A percentile compares a stretch with the other conserved stretches of the same genome.
Evolutionary conservation across 2,797 vertebrate genomes (phyloP).

Genomic region (Spinus pinus): DNA sequence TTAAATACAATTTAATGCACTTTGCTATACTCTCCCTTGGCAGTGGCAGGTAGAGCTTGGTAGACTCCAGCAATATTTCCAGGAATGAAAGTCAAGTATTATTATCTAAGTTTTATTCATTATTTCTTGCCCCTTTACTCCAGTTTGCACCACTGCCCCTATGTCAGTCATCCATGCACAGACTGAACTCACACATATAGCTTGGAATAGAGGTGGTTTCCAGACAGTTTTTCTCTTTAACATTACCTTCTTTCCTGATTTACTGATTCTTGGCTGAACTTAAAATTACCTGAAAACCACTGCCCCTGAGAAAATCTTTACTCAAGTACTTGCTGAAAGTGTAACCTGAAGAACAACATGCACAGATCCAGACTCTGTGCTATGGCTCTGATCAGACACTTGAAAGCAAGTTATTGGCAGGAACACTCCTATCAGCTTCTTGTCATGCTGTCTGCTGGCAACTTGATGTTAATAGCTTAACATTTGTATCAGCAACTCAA

Average conservation of each 20-base stretch:
- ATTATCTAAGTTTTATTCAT: neutral
- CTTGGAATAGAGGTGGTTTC: neutral
- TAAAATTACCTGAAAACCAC: neutral
- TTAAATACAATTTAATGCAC: neutral
- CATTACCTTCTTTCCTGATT: neutral
- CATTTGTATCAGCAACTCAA: neutral
- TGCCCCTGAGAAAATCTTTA: neutral
- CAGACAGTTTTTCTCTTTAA: neutral
- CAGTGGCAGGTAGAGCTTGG: neutral
- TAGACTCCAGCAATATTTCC: neutral
- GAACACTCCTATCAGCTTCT: neutral
- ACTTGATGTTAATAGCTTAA: neutral
- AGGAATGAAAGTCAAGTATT: neutral
- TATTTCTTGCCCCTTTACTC: neutral
- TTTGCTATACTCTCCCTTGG: neutral
- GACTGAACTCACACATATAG: neutral
- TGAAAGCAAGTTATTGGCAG: neutral
- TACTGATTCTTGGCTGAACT: neutral
- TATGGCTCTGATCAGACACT: neutral
- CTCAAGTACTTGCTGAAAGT: neutral
- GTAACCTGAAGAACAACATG: neutral
- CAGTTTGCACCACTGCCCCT: neutral
- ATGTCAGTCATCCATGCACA: neutral
- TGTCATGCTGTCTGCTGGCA: neutral
- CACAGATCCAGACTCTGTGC: neutral